Evolutionary conservation across 2,888 invertebrate genomes (phyloP), one percentile per base, ranked within the genome.

Genomic region (Dasypogon diadema): DNA sequence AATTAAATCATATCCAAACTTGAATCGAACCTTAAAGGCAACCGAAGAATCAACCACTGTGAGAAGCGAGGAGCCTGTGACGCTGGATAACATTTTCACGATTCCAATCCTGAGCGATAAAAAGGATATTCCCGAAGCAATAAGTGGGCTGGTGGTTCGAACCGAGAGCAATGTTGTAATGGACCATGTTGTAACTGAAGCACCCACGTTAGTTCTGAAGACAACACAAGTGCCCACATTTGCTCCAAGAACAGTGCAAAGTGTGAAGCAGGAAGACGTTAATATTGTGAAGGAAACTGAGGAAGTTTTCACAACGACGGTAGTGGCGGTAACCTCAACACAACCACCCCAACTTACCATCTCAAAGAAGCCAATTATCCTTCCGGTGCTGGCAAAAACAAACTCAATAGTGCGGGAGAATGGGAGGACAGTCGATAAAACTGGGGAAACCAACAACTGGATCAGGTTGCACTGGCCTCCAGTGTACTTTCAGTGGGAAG

Each of bases 401-500:
- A 83, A 80, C 76, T 81, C 81, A 10, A 76, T 80, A 16, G 76
- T 77, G 6, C 75, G 70, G 10, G 79, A 79, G 37, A 78, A 74
- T 74, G 75, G 76, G n/a, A 79, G 78, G 75, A 56, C 76, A 21
- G 77, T 78, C 26, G 74, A 60, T 22, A 48, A 18, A 22, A 26
- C 37, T 22, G 58, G 74, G 34, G 58, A 76, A 34, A 54, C 80
- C 78, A 86, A 87, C 77, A 87, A 88, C 48, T 91, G 91, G 91
- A 89, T 89, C 81, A 89, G 89, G 63, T 88, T 88, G 42, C 87
- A 89, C 78, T 91, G 91, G 91, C 88, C 90, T 37, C 89, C 91
- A 26, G 89, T 90, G 16, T 90, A 90, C 83, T 89, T 90, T 82
- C 90, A 90, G 84, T 91, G 91, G 91, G 89, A 89, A 85, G 91